Evolutionary conservation across 2,888 invertebrate species (phyloP), one percentile per base, ranked within the genome.

Genomic region (Pollenia angustigena): DNA sequence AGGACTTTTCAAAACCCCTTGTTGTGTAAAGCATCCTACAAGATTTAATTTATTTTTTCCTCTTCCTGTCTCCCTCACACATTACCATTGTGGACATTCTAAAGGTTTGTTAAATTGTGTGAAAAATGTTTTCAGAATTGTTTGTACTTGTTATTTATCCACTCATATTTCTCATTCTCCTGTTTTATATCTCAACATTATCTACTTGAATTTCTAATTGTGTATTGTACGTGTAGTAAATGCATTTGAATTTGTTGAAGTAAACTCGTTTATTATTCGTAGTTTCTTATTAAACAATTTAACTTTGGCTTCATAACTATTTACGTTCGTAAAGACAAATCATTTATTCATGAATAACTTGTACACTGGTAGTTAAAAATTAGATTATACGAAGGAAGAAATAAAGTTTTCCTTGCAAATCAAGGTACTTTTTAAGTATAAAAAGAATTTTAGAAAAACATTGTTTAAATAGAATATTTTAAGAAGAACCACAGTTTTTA

Each of bases 61-160:
- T n/a, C 60, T 7, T 16, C 52, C 12, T 50, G 4, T 64, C 1
- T 48, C 16, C 40, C 56, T 18, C 40, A 52, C n/a, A 23, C 52
- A 81, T 42, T 50, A 16, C 18, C 32, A 81, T 56, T 12, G 14
- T 68, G 62, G 71, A 50, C 76, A 85, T 82, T 58, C 11, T 48
- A 66, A 75, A 58, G 50, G 50, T 42, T 62, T 64, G 69, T 58
- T 86, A 75, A 82, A 80, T 79, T 85, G 75, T 66, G 32, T 79
- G 56, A 72, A 50, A 82, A 76, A 81, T 81, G 0, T 4, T 79
- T 62, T 76, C 75, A 56, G 46, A 69, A 83, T 62, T 75, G 52
- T 60, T 79, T 56, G 10, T 40, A 44, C 44, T 50, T 76, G 32
- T 56, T 60, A 52, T 52, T 78, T 23, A 52, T 23, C 6, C 8